Conservation (phyloP, 1,140 invertebrate genomes). For the Pseudomyrmex sp. region DNA sequence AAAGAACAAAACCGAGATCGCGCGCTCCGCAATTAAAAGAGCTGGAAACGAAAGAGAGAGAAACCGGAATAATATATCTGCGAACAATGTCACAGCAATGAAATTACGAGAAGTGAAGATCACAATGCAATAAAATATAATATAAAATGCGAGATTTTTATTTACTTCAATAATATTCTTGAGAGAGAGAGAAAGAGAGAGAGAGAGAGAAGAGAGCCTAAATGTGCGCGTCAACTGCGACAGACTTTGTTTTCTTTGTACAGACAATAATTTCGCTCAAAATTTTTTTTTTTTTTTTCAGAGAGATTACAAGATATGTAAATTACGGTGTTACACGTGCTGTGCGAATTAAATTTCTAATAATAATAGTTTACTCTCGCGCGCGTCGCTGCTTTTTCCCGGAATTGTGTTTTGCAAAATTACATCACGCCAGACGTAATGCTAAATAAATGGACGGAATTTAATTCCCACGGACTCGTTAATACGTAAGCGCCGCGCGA, state of each 20-base stretch:
- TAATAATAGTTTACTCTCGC: background rate
- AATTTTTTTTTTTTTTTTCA: too few species aligned
- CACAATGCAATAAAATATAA: too few species aligned
- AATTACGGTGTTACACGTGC: too few species aligned
- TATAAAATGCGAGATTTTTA: background rate
- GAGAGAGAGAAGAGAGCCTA: too few species aligned
- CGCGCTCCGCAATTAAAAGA: background rate
- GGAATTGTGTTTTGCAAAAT: background rate
- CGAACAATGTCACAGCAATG: background rate
- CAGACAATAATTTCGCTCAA: too few species aligned
- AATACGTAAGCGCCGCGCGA: conserved; percentile 15
- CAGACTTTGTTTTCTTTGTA: too few species aligned
- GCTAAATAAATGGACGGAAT: conserved; percentile 7
- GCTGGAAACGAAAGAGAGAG: background rate
- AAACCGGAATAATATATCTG: background rate
- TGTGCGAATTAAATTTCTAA: conserved; percentile 34
- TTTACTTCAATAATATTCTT: conserved; percentile 19
- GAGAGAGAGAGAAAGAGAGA: background rate
- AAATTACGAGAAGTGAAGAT: background rate
- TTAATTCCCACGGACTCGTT: background rate
- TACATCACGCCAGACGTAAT: conserved; percentile 17
- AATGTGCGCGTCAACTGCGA: too few species aligned
- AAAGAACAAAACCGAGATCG: background rate
- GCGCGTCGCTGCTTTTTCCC: background rate
- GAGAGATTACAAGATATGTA: too few species aligned